These are phyloP conservation scores for Papilio xuthus DNA, from an alignment of 1,140 invertebrate species.

Conservation along the genomic window DNA sequence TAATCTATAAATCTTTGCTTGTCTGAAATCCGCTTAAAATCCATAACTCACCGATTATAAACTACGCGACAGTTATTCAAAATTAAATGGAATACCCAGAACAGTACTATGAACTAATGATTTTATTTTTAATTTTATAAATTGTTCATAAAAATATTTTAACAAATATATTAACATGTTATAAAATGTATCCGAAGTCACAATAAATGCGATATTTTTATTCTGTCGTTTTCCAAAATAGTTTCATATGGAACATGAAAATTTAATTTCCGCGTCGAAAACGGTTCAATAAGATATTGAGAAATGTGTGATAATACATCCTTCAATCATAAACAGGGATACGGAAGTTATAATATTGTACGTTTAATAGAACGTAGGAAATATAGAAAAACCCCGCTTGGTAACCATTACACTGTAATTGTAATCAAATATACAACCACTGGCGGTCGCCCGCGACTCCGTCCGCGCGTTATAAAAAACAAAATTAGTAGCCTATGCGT, in stretches of 20 bases:
- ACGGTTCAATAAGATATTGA: background rate
- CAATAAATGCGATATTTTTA: background rate
- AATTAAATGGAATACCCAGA: no score
- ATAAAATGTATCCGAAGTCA: background rate
- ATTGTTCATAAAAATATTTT: no score
- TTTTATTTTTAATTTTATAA: no score
- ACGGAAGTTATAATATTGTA: background rate
- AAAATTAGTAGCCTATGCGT: no score
- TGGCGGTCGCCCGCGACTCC: no score
- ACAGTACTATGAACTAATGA: no score
- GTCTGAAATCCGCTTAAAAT: background rate
- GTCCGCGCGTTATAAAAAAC: no score
- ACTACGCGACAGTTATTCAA: no score
- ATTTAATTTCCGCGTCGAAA: conserved; percentile 9
- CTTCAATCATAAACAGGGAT: conserved; percentile 1
- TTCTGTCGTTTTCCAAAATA: background rate
- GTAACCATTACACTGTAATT: no score
- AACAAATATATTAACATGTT: background rate
- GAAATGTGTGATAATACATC: background rate
- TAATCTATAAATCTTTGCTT: background rate
- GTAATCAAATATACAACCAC: no score
- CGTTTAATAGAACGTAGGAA: background rate
- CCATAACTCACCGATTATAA: no score
- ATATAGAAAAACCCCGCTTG: background rate
- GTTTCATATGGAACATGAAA: background rate